A percentile compares a stretch with the other conserved stretches of the same genome.
phyloP scores from a whole-genome alignment of 2,888 invertebrate genomes.

The Teinopalpus imperialis region DNA sequence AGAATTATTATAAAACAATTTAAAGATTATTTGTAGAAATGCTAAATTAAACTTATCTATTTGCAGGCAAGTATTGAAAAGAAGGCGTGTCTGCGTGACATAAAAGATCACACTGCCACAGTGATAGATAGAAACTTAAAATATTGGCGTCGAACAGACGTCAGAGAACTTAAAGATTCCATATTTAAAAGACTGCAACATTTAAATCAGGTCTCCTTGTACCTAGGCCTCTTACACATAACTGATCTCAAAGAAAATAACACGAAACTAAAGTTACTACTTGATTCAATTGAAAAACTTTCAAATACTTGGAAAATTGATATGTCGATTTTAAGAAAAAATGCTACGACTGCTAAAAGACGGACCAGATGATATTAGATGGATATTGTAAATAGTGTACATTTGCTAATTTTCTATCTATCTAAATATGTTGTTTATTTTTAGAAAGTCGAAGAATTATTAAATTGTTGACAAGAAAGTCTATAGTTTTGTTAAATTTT shows the following conservation, averaged over 20 bases:
- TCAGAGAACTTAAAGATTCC: conserved; percentile 50
- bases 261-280: conserved; percentile 44
- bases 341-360: conserved; percentile 35
- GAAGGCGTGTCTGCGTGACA: conserved; percentile 68
- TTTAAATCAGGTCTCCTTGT: conserved; percentile 60
- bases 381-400: conserved; percentile 71
- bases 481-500: conserved; percentile 14
- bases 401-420: conserved; percentile 62
- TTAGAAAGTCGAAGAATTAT: conserved; percentile 52
- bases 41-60: too few relatives aligned
- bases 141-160: conserved; percentile 72
- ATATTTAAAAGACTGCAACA: conserved; percentile 63
- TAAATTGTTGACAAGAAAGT: conserved; percentile 52
- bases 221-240: conserved; percentile 59
- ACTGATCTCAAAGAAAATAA: conserved; percentile 54
- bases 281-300: conserved; percentile 51
- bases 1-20: too few relatives aligned
- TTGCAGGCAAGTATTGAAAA: conserved; percentile 60
- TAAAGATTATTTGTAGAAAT: too few relatives aligned
- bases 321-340: conserved; percentile 50
- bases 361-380: conserved; percentile 45
- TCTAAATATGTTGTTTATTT: conserved; percentile 65
- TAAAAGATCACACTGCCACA: conserved; percentile 74
- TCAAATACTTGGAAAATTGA: conserved; percentile 62
- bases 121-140: conserved; percentile 76